Conservation (phyloP, 2,888 invertebrate species). For the Buathra laborator region DNA sequence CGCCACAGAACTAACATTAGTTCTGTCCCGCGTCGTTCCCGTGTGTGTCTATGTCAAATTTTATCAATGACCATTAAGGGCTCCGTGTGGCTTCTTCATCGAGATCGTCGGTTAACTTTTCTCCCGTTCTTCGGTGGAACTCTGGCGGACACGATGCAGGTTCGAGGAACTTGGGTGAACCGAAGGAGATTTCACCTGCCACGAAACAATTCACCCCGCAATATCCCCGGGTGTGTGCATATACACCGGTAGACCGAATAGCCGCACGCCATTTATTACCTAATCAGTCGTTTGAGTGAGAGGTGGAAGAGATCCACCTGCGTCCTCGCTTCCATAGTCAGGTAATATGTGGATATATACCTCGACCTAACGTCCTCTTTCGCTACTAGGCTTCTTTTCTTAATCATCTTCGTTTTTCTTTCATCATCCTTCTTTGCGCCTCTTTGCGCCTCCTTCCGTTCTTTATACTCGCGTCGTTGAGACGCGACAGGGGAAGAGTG, state of each 20-base stretch:
- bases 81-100: constrained; percentile 15
- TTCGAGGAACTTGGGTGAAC: constrained; percentile 18
- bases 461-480: not conserved
- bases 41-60: constrained; percentile 1
- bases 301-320: constrained; percentile 68
- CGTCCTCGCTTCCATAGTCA: constrained; percentile 69
- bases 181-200: constrained; percentile 67
- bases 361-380: constrained; percentile 35
- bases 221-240: constrained; percentile 43
- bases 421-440: not conserved
- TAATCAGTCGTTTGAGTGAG: constrained; percentile 67
- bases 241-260: constrained; percentile 36
- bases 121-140: not conserved
- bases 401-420: constrained; percentile 1
- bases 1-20: constrained; percentile 3
- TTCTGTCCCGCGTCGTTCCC: not conserved
- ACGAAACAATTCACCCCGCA: constrained; percentile 59
- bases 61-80: constrained; percentile 67
- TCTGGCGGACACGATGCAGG: constrained; percentile 1
- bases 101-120: constrained; percentile 15
- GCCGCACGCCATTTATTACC: constrained; percentile 70
- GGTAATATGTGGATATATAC: constrained; percentile 43
- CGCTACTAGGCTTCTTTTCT: constrained; percentile 13
- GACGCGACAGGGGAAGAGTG: constrained; percentile 5
- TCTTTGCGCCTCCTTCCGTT: constrained; percentile 4